A percentile compares a stretch with the other conserved stretches of the same genome.
These are phyloP conservation scores for Fundulus diaphanus DNA, from an alignment of 2,797 vertebrate genomes.

Conservation along the genomic window DNA sequence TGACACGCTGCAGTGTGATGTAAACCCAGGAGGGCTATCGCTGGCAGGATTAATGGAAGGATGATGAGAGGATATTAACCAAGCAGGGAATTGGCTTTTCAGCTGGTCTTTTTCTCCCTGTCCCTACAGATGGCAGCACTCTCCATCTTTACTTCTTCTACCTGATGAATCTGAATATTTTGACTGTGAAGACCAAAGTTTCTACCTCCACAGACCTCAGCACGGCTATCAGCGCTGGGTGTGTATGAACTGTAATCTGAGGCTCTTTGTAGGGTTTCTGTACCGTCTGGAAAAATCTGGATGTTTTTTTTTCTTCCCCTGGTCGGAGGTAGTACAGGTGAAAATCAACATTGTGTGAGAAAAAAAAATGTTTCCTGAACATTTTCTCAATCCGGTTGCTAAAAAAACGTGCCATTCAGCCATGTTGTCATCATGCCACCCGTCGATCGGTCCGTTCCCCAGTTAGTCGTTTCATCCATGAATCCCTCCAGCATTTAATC, in stretches of 20 bases:
- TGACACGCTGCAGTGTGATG: slow-evolving; percentile 37
- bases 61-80: slow-evolving; percentile 5
- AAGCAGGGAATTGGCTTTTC: slow-evolving; percentile 36
- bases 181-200: slow-evolving; percentile 94
- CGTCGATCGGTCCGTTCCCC: no score
- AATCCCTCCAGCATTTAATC: background rate
- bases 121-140: slow-evolving; percentile 87
- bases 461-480: no score
- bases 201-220: slow-evolving; percentile 85
- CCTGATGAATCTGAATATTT: slow-evolving; percentile 96
- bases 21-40: slow-evolving; percentile 32
- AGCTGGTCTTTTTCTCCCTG: slow-evolving; percentile 26
- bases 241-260: slow-evolving; percentile 25
- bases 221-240: slow-evolving; percentile 92
- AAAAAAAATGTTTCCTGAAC: background rate
- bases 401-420: background rate
- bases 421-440: no score
- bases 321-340: background rate
- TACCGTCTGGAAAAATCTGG: background rate
- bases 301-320: background rate
- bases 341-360: background rate
- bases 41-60: slow-evolving; percentile 35
- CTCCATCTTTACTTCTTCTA: slow-evolving; percentile 94
- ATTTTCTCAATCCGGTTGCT: background rate
- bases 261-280: background rate